Evolutionary conservation across 2,113 vertebrate species (phyloP).

Genomic region (Cacatua alba): DNA sequence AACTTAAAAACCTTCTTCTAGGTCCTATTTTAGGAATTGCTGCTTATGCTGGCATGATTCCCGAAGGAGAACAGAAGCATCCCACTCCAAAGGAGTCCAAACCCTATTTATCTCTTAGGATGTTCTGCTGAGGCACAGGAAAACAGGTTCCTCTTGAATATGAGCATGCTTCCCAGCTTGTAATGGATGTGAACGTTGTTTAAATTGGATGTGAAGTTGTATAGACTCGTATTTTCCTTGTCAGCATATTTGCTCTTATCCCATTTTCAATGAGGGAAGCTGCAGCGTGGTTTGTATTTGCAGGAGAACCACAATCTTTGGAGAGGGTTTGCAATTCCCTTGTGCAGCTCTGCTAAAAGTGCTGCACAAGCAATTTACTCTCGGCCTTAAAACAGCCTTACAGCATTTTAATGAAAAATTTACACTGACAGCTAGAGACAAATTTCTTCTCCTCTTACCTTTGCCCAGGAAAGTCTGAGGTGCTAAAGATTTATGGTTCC

Average conservation of each 20-base stretch:
- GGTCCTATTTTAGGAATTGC: background rate
- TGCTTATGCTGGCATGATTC: background rate
- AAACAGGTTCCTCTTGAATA: constrained; percentile 15
- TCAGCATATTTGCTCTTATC: constrained; percentile 49
- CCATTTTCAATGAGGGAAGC: constrained; percentile 39
- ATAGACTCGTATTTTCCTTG: background rate
- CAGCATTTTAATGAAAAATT: constrained; percentile 51
- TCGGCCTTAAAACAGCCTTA: constrained; percentile 20
- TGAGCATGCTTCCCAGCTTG: background rate
- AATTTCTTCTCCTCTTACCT: constrained; percentile 48
- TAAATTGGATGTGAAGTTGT: constrained; percentile 47
- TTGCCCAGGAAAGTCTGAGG: background rate
- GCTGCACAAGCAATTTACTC: constrained; percentile 48
- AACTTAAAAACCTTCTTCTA: background rate
- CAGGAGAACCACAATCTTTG: background rate
- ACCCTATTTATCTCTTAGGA: background rate
- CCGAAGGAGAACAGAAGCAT: background rate
- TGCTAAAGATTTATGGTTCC: constrained; percentile 31
- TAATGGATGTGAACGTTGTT: constrained; percentile 43
- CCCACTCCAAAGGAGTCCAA: background rate
- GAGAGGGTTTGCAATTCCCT: background rate
- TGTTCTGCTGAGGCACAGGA: constrained; percentile 23
- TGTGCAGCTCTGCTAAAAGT: constrained; percentile 15
- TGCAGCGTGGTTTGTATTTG: background rate
- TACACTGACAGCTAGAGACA: constrained; percentile 37